Conservation (phyloP, 2,797 vertebrate species). For the Platalea minor region DNA sequence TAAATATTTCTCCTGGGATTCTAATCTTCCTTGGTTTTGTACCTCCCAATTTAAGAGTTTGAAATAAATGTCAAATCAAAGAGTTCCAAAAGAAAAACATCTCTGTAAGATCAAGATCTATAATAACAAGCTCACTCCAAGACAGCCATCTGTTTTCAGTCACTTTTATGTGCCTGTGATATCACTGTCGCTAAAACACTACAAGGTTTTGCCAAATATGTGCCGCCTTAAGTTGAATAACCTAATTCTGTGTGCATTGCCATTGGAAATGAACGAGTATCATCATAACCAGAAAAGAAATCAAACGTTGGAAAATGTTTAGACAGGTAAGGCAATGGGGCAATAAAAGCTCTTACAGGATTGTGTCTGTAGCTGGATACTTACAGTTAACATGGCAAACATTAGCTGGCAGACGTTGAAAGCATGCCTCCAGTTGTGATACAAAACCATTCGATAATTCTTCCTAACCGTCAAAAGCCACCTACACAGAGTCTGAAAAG, state of each 20-base stretch:
- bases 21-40: background rate
- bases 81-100: background rate
- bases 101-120: background rate
- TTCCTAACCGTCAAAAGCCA: conserved; percentile 98
- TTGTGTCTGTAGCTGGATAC: conserved; percentile 32
- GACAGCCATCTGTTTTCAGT: conserved; percentile 29
- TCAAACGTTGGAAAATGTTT: background rate
- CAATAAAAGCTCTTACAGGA: background rate
- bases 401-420: conserved; percentile 99
- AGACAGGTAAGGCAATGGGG: background rate
- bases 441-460: conserved; percentile 97
- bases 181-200: conserved; percentile 27
- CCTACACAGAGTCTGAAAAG: conserved; percentile 90
- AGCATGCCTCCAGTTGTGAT: conserved; percentile 99
- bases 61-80: conserved; percentile 42
- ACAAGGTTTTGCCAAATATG: conserved; percentile 4
- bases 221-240: background rate
- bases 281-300: conserved; percentile 12
- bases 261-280: background rate
- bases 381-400: conserved; percentile 97
- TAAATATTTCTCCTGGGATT: background rate
- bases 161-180: conserved; percentile 13
- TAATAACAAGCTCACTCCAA: conserved; percentile 21
- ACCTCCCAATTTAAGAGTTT: background rate
- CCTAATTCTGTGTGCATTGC: background rate